Percentiles rank a stretch among this genome's conserved stretches.
These are phyloP conservation scores for Anguilla japonica DNA, from an alignment of 2,113 vertebrate genomes.

Conservation along the genomic window DNA sequence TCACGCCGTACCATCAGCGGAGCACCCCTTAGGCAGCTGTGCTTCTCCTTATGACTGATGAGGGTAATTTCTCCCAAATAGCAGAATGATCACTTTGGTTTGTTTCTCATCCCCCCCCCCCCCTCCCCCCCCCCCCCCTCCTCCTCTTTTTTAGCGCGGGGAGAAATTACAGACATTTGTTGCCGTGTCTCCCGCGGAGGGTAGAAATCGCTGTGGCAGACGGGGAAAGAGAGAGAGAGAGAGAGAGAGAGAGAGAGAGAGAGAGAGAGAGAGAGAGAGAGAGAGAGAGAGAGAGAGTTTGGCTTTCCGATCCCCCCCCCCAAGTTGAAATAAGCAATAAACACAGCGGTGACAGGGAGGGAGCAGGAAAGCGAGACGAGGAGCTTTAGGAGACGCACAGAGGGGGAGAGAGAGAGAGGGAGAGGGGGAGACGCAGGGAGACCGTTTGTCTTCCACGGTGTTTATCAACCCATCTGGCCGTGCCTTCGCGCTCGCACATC, in stretches of 20 bases:
- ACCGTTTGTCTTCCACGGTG: background rate
- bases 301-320: background rate
- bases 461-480: background rate
- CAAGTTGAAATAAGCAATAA: slow-evolving; percentile 7
- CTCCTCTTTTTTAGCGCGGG: slow-evolving; percentile 20
- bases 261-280: slow-evolving; percentile 8
- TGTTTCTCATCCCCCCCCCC: slow-evolving; percentile 46
- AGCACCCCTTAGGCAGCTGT: slow-evolving; percentile 74
- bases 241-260: slow-evolving; percentile 3
- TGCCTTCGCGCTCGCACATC: background rate
- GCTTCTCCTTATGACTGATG: slow-evolving; percentile 79
- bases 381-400: background rate
- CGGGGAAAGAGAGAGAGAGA: background rate
- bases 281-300: background rate
- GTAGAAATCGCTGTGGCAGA: slow-evolving; percentile 19
- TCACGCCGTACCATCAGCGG: slow-evolving; percentile 70
- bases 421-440: background rate
- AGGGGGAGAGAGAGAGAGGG: background rate
- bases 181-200: slow-evolving; percentile 50
- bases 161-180: slow-evolving; percentile 52
- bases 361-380: background rate
- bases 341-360: background rate
- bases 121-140: slow-evolving; percentile 40
- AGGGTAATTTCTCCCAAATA: slow-evolving; percentile 80
- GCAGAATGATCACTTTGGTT: slow-evolving; percentile 69